These are phyloP conservation scores for Apodemus agrarius DNA, from an alignment of 2,797 vertebrate genomes.

Conservation along the genomic window DNA sequence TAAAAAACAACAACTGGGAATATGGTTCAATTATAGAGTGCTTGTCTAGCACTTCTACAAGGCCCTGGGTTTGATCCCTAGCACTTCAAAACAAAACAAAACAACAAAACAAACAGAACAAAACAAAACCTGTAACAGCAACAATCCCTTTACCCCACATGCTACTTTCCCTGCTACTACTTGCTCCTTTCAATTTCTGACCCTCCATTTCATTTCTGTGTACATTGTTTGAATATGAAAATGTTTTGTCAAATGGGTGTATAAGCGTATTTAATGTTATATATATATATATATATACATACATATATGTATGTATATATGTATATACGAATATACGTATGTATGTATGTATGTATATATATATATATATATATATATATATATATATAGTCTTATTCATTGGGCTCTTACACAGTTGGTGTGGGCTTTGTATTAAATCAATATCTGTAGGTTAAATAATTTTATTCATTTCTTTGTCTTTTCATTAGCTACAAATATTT, in stretches of 20 bases:
- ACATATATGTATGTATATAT: too few relatives aligned
- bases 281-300: too few relatives aligned
- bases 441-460: not conserved
- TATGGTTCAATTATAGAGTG: not conserved
- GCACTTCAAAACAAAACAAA: not conserved
- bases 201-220: not conserved
- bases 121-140: not conserved
- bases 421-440: slow-evolving; percentile 9
- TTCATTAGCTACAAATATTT: slow-evolving; percentile 15
- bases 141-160: not conserved
- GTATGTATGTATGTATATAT: too few relatives aligned
- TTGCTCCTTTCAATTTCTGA: not conserved
- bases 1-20: too few relatives aligned
- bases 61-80: not conserved
- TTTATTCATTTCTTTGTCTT: slow-evolving; percentile 12
- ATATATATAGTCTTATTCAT: not conserved
- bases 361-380: too few relatives aligned
- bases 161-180: not conserved
- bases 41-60: not conserved
- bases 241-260: not conserved
- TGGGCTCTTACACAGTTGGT: not conserved
- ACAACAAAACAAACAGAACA: not conserved
- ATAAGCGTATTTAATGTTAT: not conserved
- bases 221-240: not conserved
- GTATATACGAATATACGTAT: too few relatives aligned